Conservation (phyloP, 2,888 invertebrate species). For the Drosophila histrio region DNA sequence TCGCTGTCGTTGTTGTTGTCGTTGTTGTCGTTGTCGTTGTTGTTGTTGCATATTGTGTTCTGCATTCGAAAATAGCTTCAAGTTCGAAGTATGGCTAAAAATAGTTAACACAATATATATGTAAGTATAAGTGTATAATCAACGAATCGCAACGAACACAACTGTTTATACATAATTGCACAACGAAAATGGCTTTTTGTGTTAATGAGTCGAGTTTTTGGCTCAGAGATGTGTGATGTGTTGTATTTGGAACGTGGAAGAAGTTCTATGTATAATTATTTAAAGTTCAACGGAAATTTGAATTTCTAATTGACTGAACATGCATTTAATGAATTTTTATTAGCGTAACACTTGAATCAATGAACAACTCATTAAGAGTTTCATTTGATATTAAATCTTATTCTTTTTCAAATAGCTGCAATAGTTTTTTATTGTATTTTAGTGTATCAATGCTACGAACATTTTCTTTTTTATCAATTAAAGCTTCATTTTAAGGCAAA, state of each 20-base stretch:
- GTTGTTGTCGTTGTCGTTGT: not conserved
- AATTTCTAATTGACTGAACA: conserved; percentile 44
- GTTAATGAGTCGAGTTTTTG: conserved; percentile 39
- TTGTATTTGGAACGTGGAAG: conserved; percentile 14
- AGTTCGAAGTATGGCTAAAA: conserved; percentile 48
- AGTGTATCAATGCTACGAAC: not conserved
- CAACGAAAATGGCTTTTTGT: conserved; percentile 15
- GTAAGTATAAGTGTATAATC: not conserved
- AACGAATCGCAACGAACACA: conserved; percentile 9
- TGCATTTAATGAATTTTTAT: conserved; percentile 14
- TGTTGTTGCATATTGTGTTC: conserved; percentile 30
- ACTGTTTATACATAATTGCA: conserved; percentile 44
- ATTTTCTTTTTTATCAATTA: not conserved
- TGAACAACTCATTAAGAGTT: not conserved
- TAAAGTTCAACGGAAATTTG: conserved; percentile 30
- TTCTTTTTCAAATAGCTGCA: not conserved
- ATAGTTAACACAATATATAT: conserved; percentile 36
- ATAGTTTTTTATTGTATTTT: not conserved
- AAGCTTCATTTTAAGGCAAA: not conserved
- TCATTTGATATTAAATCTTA: not conserved
- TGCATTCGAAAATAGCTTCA: conserved; percentile 61
- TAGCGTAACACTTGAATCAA: not conserved
- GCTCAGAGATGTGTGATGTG: not conserved
- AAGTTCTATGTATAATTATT: conserved; percentile 24
- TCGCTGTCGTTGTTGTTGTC: not conserved